phyloP scores from a whole-genome alignment of 2,888 invertebrate genomes.

The Oeneis ivallda region DNA sequence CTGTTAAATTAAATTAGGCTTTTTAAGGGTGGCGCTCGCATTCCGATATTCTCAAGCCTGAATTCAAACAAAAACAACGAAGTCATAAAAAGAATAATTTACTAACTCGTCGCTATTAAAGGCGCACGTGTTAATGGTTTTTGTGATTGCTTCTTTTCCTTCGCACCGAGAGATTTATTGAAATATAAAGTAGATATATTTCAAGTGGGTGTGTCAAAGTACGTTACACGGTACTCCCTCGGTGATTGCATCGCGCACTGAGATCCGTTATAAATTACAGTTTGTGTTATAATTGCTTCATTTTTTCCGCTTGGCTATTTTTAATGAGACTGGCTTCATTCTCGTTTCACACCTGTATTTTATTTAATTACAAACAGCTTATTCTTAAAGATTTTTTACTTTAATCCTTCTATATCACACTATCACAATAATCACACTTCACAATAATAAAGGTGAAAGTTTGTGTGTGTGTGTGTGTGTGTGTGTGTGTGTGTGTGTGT shows the following conservation, averaged over 20 bases:
- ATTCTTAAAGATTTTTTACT: too few relatives aligned
- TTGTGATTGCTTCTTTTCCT: slow-evolving; percentile 49
- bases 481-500: too few relatives aligned
- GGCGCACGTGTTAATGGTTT: slow-evolving; percentile 71
- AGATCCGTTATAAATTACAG: slow-evolving; percentile 15
- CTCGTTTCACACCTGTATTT: neutral
- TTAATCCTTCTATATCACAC: too few relatives aligned
- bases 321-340: neutral
- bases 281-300: slow-evolving; percentile 9
- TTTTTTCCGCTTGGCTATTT: neutral
- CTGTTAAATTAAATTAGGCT: slow-evolving; percentile 82
- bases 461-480: too few relatives aligned
- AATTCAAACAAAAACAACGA: slow-evolving; percentile 52
- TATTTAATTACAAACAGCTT: neutral
- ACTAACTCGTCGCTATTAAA: slow-evolving; percentile 68
- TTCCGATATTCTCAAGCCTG: slow-evolving; percentile 63
- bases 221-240: slow-evolving; percentile 18
- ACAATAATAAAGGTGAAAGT: too few relatives aligned
- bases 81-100: slow-evolving; percentile 61
- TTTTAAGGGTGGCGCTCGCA: slow-evolving; percentile 74
- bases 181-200: slow-evolving; percentile 35
- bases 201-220: slow-evolving; percentile 34
- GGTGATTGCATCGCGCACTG: slow-evolving; percentile 25
- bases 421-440: too few relatives aligned
- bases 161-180: slow-evolving; percentile 38